Conservation (phyloP, 1,140 invertebrate genomes). For the Thaumetopoea pityocampa region DNA sequence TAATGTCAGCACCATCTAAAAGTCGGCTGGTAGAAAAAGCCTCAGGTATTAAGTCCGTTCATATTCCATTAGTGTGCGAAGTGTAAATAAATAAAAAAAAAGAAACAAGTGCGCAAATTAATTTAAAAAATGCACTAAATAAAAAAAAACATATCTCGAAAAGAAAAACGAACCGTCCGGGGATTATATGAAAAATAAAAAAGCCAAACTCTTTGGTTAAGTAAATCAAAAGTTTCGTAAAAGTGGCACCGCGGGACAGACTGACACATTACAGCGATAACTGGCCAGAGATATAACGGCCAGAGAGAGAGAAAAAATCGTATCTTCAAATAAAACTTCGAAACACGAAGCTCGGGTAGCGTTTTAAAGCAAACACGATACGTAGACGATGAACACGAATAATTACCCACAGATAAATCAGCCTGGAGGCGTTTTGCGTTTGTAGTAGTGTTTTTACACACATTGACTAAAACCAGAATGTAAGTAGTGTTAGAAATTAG, state of each 20-base stretch:
- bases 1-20: too few species aligned
- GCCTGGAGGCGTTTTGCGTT: too few species aligned
- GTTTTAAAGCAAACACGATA: conserved; percentile 47
- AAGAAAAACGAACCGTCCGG: conserved; percentile 3
- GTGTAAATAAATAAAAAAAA: too few species aligned
- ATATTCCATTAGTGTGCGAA: too few species aligned
- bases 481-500: too few species aligned
- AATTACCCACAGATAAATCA: conserved; percentile 31
- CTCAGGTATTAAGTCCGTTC: too few species aligned
- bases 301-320: conserved; percentile 27
- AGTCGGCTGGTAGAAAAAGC: too few species aligned
- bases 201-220: conserved; percentile 24
- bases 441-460: too few species aligned
- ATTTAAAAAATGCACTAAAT: too few species aligned
- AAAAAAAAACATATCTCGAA: too few species aligned
- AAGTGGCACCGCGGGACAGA: conserved; percentile 40
- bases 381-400: conserved; percentile 52
- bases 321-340: conserved; percentile 29
- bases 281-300: conserved; percentile 29
- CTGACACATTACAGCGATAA: conserved; percentile 45
- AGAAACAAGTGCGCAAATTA: too few species aligned
- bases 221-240: conserved; percentile 51
- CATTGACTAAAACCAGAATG: too few species aligned
- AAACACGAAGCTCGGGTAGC: conserved; percentile 46
- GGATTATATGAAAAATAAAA: conserved; percentile 26